Evolutionary conservation across 1,140 invertebrate genomes (phyloP), one percentile per base, ranked within the genome.

Genomic region (Scaptomyza graminum): DNA sequence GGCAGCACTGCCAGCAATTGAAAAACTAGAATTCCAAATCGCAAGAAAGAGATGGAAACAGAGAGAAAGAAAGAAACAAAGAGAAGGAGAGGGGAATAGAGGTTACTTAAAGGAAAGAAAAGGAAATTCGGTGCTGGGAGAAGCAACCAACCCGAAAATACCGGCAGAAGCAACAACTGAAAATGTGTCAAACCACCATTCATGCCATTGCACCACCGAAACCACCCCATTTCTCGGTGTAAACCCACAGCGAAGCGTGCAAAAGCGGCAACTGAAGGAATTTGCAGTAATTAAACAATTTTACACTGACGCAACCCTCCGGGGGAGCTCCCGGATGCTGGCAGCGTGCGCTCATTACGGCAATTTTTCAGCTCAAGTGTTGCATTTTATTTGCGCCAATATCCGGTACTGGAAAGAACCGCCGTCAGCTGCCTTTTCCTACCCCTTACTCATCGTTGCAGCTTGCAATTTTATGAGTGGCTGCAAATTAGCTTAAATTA

Each of bases 251-350:
- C 51, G 62, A 68, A 73, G 65, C 64, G 70, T 68, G 65, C 65
- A 73, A 47, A 59, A 49, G 52, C 56, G 76, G 65, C 74, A 51
- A 72, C 55, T 73, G 83, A 76, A 76, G 69, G 78, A 88, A 87
- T 88, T 87, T 88, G 66, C 83, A 88, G 82, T 87, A 87, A 88
- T 87, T 87, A 87, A 87, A 87, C 82, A 87, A 87, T 87, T 87
- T 77, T 66, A 52, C 70, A 78, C 62, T 77, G 67, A 64, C 57
- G 74, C 71, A 77, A 74, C 54, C 74, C 81, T 69, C 50, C 44
- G 37, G 81, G 74, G 76, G 31, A 7, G 31, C 8, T 34, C 44
- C 8, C 50, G 34, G 67, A 44, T 16, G 54, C 70, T 57, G 39
- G 39, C 76, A 75, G 74, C 82, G 70, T 71, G 78, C 75, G 78